Conservation (phyloP, 92 coral and sea anemone species). For the Phenganax marumi region DNA sequence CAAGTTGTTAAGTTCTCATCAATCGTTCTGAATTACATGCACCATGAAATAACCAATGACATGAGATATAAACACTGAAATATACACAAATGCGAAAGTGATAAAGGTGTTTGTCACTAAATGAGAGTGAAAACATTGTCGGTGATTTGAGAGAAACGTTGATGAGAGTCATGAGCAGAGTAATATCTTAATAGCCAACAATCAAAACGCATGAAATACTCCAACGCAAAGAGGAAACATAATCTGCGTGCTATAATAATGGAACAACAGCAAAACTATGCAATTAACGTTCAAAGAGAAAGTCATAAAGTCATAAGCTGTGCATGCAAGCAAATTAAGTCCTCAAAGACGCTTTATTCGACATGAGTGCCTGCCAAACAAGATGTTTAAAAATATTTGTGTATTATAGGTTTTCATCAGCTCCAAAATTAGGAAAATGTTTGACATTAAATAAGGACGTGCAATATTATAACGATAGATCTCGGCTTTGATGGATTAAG, state of each 20-base stretch:
- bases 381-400: neutral
- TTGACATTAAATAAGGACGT: neutral
- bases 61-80: neutral
- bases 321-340: neutral
- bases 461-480: neutral
- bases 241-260: neutral
- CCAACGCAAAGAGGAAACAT: slow-evolving; percentile 11
- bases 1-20: slow-evolving; percentile 34
- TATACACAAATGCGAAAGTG: neutral
- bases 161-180: neutral
- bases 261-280: neutral
- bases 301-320: neutral
- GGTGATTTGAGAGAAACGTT: neutral
- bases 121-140: neutral
- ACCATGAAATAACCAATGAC: neutral
- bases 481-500: too few relatives aligned
- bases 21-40: slow-evolving; percentile 15
- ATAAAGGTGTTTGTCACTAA: neutral
- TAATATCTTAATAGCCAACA: slow-evolving; percentile 16
- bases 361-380: neutral
- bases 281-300: neutral
- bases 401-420: neutral
- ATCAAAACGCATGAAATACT: slow-evolving; percentile 17
- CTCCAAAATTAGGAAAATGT: neutral
- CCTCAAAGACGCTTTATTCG: neutral